phyloP scores from a whole-genome alignment of 2,888 invertebrate genomes.

The Reticulitermes lucifugus region DNA sequence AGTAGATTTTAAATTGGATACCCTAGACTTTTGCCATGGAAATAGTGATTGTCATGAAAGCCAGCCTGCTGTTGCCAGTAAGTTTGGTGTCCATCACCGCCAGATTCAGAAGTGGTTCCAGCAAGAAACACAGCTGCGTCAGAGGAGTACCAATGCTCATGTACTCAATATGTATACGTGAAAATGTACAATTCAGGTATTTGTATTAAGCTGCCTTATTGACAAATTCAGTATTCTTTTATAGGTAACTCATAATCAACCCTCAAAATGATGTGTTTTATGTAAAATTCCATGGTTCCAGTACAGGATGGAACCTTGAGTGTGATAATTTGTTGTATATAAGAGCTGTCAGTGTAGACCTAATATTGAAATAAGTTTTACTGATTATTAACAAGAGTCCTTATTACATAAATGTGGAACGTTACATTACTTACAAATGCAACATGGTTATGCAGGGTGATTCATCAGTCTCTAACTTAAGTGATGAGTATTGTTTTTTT shows the following conservation, averaged over 20 bases:
- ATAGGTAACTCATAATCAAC: not conserved
- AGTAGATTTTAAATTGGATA: slow-evolving; percentile 41
- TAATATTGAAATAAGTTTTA: too few relatives aligned
- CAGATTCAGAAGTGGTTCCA: slow-evolving; percentile 94
- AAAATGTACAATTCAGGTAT: not conserved
- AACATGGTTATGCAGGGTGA: too few relatives aligned
- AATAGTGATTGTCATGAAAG: slow-evolving; percentile 79
- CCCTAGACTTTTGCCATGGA: slow-evolving; percentile 66
- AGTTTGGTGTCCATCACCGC: slow-evolving; percentile 89
- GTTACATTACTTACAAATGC: too few relatives aligned
- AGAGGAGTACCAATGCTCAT: not conserved
- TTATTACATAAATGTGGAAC: too few relatives aligned
- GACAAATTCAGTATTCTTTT: too few relatives aligned
- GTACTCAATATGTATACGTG: not conserved
- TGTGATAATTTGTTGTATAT: too few relatives aligned
- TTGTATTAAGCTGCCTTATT: not conserved
- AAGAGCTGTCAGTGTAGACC: too few relatives aligned
- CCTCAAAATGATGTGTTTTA: not conserved
- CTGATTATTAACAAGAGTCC: too few relatives aligned
- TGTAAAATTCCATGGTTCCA: too few relatives aligned
- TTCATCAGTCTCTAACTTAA: too few relatives aligned
- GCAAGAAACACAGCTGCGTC: slow-evolving; percentile 77
- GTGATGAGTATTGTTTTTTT: too few relatives aligned
- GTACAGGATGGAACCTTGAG: too few relatives aligned
- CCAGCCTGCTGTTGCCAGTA: slow-evolving; percentile 89